Base-by-base conservation (phyloP, 23 tunicate species). In the Halocynthia roretzi region DNA sequence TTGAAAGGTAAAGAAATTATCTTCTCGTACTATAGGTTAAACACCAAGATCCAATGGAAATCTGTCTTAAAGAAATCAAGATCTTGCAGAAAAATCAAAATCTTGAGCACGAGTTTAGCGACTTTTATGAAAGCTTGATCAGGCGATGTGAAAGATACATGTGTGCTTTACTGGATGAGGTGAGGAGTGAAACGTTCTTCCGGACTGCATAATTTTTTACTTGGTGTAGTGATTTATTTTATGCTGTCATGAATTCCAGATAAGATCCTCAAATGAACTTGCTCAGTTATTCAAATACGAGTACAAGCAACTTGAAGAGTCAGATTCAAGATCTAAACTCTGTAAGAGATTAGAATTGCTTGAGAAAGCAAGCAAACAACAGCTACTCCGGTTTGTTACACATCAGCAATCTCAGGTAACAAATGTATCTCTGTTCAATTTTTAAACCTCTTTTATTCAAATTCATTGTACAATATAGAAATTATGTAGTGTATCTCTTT, bases 351-450 rank as follows among this genome's bases (percentile, higher is more conserved):
- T 74, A 18, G 53, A 71, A 21, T 67, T 91, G 9, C 51, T 91
- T 73, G 91, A 91, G 8, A 56, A 44, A 70, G 90, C 97, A 31
- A 68, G 86, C 64, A 76, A 91, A 48, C 56, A 80, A 6, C 55
- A 77, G 20, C 60, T 91, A 52, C 54, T 73, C 8, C 83, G 77
- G 31, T 91, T 91, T 71, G 97, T 91, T 4, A 91, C 91, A 23
- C 97, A 91, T 71, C 90, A 67, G 52, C 71, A 91, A 56, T 85
- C 97, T 11, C 97, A 91, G 83, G 97, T 91, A 76, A 22, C 6
- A 31, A 31, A 31, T 31, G 44, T 31, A 31, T 31, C 44, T 31
- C 1, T 31, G 44, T 31, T 31, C 44, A 31, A 31, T 31, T 31
- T 31, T 4, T 31, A 31, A 31, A 31, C 44, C 44, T 31, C 44